These are phyloP conservation scores for Ischnura elegans DNA, from an alignment of 2,888 invertebrate species.

Conservation along the genomic window DNA sequence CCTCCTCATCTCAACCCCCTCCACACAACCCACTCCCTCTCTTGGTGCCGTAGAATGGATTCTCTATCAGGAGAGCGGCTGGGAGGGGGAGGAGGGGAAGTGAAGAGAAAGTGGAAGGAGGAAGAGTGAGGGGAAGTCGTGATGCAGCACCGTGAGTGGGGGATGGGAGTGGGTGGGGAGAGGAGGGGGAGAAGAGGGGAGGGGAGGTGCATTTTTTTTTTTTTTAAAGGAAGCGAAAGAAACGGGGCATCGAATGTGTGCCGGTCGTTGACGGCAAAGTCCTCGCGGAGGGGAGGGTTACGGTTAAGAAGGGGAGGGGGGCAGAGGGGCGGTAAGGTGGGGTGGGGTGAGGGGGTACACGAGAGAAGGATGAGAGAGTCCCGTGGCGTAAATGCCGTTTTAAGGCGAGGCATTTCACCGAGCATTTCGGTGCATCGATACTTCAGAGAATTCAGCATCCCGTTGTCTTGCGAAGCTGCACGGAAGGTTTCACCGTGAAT, in stretches of 20 bases:
- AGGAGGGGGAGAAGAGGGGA: neutral
- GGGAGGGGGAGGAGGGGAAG: neutral
- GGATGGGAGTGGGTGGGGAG: neutral
- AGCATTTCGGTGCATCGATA: too few species aligned
- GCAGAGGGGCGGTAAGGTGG: neutral
- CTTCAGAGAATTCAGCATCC: too few species aligned
- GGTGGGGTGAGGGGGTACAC: neutral
- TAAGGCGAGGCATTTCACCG: too few species aligned
- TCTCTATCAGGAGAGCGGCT: neutral
- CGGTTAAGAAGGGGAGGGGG: neutral
- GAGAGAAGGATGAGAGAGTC: neutral
- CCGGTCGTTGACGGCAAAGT: constrained; percentile 62
- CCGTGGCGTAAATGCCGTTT: neutral
- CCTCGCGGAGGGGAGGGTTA: constrained; percentile 4
- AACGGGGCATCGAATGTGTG: constrained; percentile 67
- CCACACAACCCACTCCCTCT: too few species aligned
- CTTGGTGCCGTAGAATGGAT: neutral
- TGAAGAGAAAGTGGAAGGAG: neutral
- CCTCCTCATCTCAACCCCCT: too few species aligned
- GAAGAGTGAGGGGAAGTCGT: too few species aligned
- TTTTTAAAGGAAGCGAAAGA: constrained; percentile 34
- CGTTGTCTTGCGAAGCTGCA: too few species aligned
- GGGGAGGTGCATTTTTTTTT: too few species aligned
- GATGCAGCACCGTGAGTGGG: too few species aligned
- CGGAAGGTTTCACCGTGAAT: too few species aligned